Evolutionary conservation across 23 tunicate genomes (phyloP), one percentile per base, ranked within the genome.

Genomic region (Styela clava): DNA sequence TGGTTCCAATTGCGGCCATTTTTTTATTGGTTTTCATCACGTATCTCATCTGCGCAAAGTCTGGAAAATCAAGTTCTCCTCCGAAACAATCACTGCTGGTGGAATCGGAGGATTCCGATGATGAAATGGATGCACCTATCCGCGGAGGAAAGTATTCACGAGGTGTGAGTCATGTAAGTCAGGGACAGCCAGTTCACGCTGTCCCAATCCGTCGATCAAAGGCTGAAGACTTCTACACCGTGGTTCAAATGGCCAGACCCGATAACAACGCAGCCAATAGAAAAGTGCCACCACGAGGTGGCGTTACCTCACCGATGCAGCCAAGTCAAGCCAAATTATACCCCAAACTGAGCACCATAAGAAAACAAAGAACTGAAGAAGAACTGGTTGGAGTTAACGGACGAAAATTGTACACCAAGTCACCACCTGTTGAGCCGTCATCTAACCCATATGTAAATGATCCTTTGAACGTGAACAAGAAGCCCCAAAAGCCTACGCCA

Each of bases 161-260:
- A 33, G 65, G 35, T 16, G 16, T 27, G 16, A 76, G 80, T n/a
- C 29, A 76, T 29, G 16, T 29, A 12, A 67, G 71, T 67, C 71
- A 27, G 16, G 71, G 71, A 67, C 71, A 67, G 31, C 12, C 24
- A 1, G 52, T 33, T 22, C 81, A 36, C 28, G 62, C 33, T 44
- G 81, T 26, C 12, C 81, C 81, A 5, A 28, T 44, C 69, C 52
- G 32, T 24, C 9, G 19, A 52, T 76, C 81, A 35, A 33, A 1
- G 16, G 30, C 81, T 35, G 34, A 33, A 71, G 81, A 76, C 52
- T 76, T 76, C 64, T 36, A 25, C 33, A 24, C 64, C 21, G 65
- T 52, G 20, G 81, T 52, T 37, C 81, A 76, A 36, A 76, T 76
- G 81, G 81, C 65, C 18, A 76, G 27, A 56, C 81, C 64, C 52